Conservation (phyloP, 1,140 invertebrate species). For the Drosophila serrata region DNA sequence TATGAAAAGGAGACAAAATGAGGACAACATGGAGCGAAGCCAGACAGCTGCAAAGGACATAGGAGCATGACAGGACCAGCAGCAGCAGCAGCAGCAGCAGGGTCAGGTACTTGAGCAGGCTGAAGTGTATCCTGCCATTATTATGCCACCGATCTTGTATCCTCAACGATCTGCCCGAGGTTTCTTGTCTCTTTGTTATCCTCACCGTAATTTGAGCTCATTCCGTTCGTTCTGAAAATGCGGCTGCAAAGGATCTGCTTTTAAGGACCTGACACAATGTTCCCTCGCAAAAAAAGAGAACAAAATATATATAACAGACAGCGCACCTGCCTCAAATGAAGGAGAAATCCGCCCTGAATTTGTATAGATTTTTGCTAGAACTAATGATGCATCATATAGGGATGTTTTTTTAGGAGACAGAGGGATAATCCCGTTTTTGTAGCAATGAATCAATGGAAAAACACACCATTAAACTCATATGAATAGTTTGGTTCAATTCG, state of each 20-base stretch:
- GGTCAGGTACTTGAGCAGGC: slow-evolving; percentile 53
- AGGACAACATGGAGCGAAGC: slow-evolving; percentile 24
- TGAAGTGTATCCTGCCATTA: slow-evolving; percentile 39
- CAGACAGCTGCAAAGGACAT: slow-evolving; percentile 52
- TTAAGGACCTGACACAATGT: slow-evolving; percentile 38
- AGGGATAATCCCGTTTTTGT: slow-evolving; percentile 7
- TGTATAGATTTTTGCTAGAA: slow-evolving; percentile 27
- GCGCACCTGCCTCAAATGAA: slow-evolving; percentile 28
- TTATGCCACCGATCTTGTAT: slow-evolving; percentile 38
- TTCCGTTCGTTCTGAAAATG: slow-evolving; percentile 13
- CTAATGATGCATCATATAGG: slow-evolving; percentile 32
- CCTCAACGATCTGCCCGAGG: slow-evolving; percentile 29
- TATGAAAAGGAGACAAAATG: slow-evolving; percentile 40
- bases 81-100: slow-evolving; percentile 9
- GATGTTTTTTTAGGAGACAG: slow-evolving; percentile 1
- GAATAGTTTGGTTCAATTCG: neutral
- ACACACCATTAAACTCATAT: neutral
- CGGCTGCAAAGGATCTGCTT: slow-evolving; percentile 9
- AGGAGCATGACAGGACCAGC: slow-evolving; percentile 15
- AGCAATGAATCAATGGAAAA: neutral
- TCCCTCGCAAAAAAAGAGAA: slow-evolving; percentile 13
- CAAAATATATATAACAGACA: slow-evolving; percentile 16
- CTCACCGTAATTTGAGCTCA: slow-evolving; percentile 62
- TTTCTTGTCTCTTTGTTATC: slow-evolving; percentile 25
- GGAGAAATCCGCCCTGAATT: slow-evolving; percentile 24